phyloP scores from a whole-genome alignment of 2,113 vertebrate species.

The Baryphthengus martii region DNA sequence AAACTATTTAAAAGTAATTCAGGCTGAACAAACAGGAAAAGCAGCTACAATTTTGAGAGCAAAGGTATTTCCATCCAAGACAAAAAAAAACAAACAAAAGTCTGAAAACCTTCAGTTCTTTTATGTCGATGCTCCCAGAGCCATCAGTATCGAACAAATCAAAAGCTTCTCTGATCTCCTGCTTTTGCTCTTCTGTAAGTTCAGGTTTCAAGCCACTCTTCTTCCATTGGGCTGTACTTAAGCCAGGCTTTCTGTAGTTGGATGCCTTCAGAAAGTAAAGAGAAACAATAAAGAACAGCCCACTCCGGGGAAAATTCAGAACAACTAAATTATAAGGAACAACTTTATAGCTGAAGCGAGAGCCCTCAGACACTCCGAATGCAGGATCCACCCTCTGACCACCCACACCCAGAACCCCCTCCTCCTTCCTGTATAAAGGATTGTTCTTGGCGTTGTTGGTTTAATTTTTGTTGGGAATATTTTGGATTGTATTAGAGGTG shows the following conservation, averaged over 20 bases:
- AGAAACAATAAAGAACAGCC: neutral
- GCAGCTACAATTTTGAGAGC: neutral
- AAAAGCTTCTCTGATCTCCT: slow-evolving; percentile 93
- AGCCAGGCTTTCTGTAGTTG: slow-evolving; percentile 67
- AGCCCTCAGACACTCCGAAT: neutral
- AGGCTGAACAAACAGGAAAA: neutral
- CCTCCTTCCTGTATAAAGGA: too few species aligned
- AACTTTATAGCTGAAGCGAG: neutral
- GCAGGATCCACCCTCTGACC: too few species aligned
- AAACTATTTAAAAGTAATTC: neutral
- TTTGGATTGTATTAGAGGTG: too few species aligned
- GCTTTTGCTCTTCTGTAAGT: slow-evolving; percentile 87
- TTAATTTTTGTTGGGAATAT: too few species aligned
- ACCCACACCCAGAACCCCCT: too few species aligned
- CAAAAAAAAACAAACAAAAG: neutral
- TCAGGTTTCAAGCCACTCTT: slow-evolving; percentile 80
- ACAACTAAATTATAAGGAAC: neutral
- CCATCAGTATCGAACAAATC: slow-evolving; percentile 91
- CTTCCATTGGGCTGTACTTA: slow-evolving; percentile 72
- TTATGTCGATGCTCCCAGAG: slow-evolving; percentile 87
- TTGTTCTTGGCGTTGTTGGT: too few species aligned
- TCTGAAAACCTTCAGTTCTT: slow-evolving; percentile 87
- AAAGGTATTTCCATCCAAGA: neutral
- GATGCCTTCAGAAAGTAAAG: slow-evolving; percentile 77
- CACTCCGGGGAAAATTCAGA: neutral